A percentile compares a stretch with the other conserved stretches of the same genome.
phyloP scores from a whole-genome alignment of 2,888 invertebrate genomes.

The Leptinotarsa juncta region DNA sequence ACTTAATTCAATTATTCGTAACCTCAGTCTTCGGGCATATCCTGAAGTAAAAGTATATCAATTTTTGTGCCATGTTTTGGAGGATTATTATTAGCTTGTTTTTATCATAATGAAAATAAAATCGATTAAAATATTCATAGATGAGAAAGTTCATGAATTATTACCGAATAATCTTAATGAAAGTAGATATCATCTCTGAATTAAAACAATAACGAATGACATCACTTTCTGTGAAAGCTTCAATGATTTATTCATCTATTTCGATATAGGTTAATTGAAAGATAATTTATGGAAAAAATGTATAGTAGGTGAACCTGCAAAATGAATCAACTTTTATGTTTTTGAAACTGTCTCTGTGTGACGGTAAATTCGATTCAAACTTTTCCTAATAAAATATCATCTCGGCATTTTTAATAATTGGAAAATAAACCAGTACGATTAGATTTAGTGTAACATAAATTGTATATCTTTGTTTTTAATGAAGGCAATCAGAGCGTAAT shows the following conservation, averaged over 20 bases:
- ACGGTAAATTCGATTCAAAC: no score
- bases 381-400: no score
- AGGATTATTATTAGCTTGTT: not conserved
- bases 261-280: not conserved
- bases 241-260: not conserved
- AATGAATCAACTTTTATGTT: not conserved
- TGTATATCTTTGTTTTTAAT: no score
- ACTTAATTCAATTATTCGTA: no score
- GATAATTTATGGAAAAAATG: not conserved
- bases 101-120: not conserved
- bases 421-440: no score
- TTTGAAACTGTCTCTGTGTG: no score
- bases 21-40: not conserved
- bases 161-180: not conserved
- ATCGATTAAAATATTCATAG: not conserved
- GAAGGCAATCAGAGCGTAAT: no score
- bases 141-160: conserved; percentile 11
- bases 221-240: conserved; percentile 6
- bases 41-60: not conserved
- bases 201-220: not conserved
- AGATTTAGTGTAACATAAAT: no score
- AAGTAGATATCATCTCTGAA: not conserved
- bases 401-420: no score
- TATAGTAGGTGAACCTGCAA: not conserved
- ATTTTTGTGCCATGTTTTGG: not conserved